phyloP scores from a whole-genome alignment of 2,888 invertebrate species.

The Vannuccia rotundouncinata region DNA sequence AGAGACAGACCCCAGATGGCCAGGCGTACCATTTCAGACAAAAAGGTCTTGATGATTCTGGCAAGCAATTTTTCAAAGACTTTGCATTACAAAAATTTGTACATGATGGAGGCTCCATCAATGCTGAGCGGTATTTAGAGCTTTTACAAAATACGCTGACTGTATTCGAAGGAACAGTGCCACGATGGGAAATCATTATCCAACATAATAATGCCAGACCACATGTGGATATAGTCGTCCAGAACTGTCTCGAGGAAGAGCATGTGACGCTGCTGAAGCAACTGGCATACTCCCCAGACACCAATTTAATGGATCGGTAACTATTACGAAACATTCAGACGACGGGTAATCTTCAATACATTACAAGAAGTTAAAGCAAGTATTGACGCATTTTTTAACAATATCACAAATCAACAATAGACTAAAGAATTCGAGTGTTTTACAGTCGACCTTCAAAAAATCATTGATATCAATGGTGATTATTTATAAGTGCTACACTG shows the following conservation, averaged over 20 bases:
- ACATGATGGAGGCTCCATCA: slow-evolving; percentile 14
- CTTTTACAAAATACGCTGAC: slow-evolving; percentile 17
- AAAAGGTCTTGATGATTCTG: slow-evolving; percentile 22
- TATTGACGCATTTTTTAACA: no score
- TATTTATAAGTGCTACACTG: no score
- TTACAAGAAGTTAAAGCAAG: no score
- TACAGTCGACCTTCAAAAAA: no score
- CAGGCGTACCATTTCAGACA: slow-evolving; percentile 13
- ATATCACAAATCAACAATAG: no score
- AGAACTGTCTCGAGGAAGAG: slow-evolving; percentile 20
- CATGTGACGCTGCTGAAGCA: slow-evolving; percentile 12
- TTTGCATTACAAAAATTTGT: slow-evolving; percentile 23
- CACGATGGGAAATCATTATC: slow-evolving; percentile 21
- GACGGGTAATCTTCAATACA: no score
- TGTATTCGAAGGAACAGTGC: slow-evolving; percentile 20
- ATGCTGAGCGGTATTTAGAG: slow-evolving; percentile 15
- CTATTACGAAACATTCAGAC: no score
- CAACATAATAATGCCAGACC: slow-evolving; percentile 12
- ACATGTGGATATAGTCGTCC: slow-evolving; percentile 6
- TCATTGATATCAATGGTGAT: no score
- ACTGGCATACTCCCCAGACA: slow-evolving; percentile 15
- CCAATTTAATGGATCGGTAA: no score
- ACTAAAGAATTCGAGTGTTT: no score
- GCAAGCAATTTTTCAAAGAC: slow-evolving; percentile 20
- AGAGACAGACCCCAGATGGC: slow-evolving; percentile 24